phyloP scores from a whole-genome alignment of 2,888 invertebrate genomes.

The Rhopalosiphum nymphaeae region DNA sequence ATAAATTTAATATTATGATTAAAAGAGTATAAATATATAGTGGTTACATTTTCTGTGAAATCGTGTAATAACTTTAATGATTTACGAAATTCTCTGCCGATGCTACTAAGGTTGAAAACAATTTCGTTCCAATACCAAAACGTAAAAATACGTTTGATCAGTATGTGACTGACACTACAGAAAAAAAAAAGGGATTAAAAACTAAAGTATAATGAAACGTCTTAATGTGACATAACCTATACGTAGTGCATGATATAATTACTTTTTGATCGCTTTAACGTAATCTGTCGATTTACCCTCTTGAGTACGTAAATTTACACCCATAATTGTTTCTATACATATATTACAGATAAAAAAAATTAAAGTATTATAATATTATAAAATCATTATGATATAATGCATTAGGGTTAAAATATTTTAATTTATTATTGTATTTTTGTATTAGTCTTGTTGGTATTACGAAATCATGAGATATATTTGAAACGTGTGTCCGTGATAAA shows the following conservation, averaged over 20 bases:
- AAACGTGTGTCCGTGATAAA: neutral
- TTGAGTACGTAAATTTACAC: constrained; percentile 48
- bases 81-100: constrained; percentile 54
- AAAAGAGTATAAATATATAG: neutral
- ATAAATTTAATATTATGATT: neutral
- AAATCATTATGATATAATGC: neutral
- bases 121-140: constrained; percentile 65
- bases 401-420: neutral
- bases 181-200: neutral
- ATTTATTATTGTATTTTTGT: neutral
- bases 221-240: neutral
- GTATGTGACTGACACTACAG: constrained; percentile 38
- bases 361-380: neutral
- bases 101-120: constrained; percentile 52
- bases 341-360: neutral
- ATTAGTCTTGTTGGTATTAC: neutral
- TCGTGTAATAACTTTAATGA: constrained; percentile 44
- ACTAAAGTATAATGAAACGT: neutral
- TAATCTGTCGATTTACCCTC: constrained; percentile 56
- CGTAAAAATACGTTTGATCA: constrained; percentile 37
- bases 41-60: constrained; percentile 53
- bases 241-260: neutral
- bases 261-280: constrained; percentile 60
- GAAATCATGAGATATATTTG: neutral
- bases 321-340: constrained; percentile 62